Base-by-base conservation (phyloP, 2,113 vertebrate species). In the Leucoraja erinaceus region DNA sequence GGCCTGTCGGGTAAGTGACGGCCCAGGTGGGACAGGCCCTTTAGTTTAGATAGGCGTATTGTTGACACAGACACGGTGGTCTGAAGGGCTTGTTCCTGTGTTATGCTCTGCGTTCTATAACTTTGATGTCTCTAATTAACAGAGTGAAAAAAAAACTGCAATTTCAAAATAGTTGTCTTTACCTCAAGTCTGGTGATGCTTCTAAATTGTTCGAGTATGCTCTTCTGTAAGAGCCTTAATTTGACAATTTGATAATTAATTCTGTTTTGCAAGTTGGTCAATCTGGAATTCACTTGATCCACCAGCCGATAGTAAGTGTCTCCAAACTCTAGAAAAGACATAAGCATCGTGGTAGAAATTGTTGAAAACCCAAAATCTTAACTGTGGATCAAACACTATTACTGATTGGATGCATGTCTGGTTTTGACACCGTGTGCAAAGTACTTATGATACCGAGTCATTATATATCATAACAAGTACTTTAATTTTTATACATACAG, bases 221-320 rank as follows among this genome's bases (percentile, higher is more conserved):
- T 72, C 25, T 72, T 54, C 70, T 91, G 18, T 28, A 91, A 66
- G 10, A 14, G 20, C 63, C 38, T 38, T 72, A 91, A 54, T 72
- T 72, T 91, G 68, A 54, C 10, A 54, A 3, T 91, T 91, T 91
- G 90, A 54, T 54, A 0, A 54, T 91, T 91, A 38, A 70, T 70
- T 74, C n/a, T 91, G 66, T 91, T 54, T 68, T 72, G 66, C 68
- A 91, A 91, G 66, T 10, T 91, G 90, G 10, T 72, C 47, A 91
- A 68, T 54, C 68, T 70, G 68, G 66, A 28, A 91, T 91, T 91
- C 33, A 91, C 33, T 25, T 25, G 4, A 91, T 91, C 68, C 90
- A 91, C 90, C 68, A 91, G 22, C 90, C 72, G 31, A 91, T 91
- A 91, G 8, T 91, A 91, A 38, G 90, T 74, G 63, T 38, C 38